Base-by-base conservation (phyloP, 92 coral and sea anemone genomes). In the Siderastrea siderea region DNA sequence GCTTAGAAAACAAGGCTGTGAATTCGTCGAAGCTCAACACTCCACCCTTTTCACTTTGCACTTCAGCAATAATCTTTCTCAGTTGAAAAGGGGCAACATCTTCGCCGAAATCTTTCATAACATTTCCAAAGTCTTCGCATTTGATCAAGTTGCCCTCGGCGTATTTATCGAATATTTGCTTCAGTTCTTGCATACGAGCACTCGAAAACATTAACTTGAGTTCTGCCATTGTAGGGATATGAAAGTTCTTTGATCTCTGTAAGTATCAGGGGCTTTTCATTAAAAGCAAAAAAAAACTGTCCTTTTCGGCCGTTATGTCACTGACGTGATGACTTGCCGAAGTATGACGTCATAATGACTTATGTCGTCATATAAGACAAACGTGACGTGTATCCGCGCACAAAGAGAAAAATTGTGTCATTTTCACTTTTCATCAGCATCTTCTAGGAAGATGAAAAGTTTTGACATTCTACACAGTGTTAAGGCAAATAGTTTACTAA, bases 21-120 rank as follows among this genome's bases (percentile, higher is more conserved):
- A 97, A 97, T 7, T 90, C 98, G 14, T 88, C 83, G 59, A 97
- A 97, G 68, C 89, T 94, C 10, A 97, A 38, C 46, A 80, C 65
- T 54, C 94, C 94, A 11, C 94, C 95, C 10, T 92, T 94, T 43
- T 90, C 94, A 66, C 70, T 86, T 44, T 92, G 89, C 8, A 86
- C 86, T 14, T 97, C 99, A 14, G 88, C 91, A 4, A 84, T 46
- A 17, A 95, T 85, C 75, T 97, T 88, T 48, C 99, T 89, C 77
- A 97, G 92, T 80, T 97, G 93, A 82, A 64, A 97, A n/a, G 82
- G 93, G 11, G 99, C 92, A 7, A 97, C 92, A 5, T 88, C 94
- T 83, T 95, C 98, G 66, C 98, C 99, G 76, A 97, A 95, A 49
- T 91, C 96, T 80, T 95, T 94, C 93, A 97, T 94, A 49, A 89